Evolutionary conservation across 2,888 invertebrate genomes (phyloP).

Genomic region (Rhimphoctona megacephalus): DNA sequence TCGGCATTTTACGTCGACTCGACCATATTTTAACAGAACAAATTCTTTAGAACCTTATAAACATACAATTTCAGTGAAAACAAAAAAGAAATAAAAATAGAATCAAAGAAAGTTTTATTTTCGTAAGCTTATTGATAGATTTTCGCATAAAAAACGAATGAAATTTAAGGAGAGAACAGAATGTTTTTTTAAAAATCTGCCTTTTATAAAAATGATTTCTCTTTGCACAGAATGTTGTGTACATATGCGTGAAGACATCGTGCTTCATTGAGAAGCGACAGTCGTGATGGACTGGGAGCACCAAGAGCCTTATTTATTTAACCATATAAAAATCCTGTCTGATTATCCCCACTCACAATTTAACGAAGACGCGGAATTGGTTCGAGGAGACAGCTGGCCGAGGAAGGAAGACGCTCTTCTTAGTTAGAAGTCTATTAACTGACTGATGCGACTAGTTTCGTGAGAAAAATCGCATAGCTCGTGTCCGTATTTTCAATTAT

Average conservation of each 20-base stretch:
- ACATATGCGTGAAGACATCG: neutral
- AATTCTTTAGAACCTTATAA: neutral
- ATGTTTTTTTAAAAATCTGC: neutral
- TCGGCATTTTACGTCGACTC: neutral
- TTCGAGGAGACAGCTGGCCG: constrained; percentile 28
- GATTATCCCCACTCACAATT: constrained; percentile 54
- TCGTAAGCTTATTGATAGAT: neutral
- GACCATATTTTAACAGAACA: neutral
- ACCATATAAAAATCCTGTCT: constrained; percentile 49
- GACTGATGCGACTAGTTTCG: constrained; percentile 22
- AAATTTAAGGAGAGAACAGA: neutral
- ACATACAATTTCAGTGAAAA: neutral
- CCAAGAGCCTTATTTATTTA: constrained; percentile 55
- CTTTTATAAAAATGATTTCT: neutral
- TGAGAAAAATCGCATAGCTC: constrained; percentile 35
- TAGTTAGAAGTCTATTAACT: neutral
- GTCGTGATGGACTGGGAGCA: neutral
- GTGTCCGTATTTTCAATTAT: neutral
- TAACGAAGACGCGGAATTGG: constrained; percentile 22
- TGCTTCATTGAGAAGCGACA: constrained; percentile 27
- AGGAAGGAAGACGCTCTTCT: constrained; percentile 13
- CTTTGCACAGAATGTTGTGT: neutral
- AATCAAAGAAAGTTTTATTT: neutral
- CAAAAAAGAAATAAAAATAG: neutral
- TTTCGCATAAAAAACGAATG: neutral